Evolutionary conservation across 2,888 invertebrate genomes (phyloP).

Genomic region (Megamerina dolium): DNA sequence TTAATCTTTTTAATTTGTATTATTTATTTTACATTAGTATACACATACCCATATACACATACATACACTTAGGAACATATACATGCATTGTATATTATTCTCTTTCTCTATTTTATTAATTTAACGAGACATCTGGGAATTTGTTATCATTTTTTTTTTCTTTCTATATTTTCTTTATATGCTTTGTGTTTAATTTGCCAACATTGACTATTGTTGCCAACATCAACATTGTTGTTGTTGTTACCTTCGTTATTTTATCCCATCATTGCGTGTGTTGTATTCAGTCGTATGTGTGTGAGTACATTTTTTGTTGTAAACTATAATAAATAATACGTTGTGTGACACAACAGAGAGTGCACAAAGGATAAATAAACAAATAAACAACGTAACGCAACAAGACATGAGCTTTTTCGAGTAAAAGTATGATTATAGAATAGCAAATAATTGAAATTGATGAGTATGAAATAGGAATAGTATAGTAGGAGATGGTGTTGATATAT

Average conservation of each 20-base stretch:
- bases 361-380: slow-evolving; percentile 24
- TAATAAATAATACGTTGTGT: slow-evolving; percentile 34
- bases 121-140: slow-evolving; percentile 37
- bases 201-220: background rate
- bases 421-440: too few relatives aligned
- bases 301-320: slow-evolving; percentile 26
- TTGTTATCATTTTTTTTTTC: slow-evolving; percentile 30
- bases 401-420: too few relatives aligned
- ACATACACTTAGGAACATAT: background rate
- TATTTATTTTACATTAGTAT: too few relatives aligned
- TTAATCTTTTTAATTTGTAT: too few relatives aligned
- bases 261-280: slow-evolving; percentile 11
- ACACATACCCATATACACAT: background rate
- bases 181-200: background rate
- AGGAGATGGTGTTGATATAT: too few relatives aligned
- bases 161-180: slow-evolving; percentile 13
- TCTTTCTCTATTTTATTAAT: slow-evolving; percentile 15
- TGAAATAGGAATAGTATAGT: too few relatives aligned
- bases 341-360: slow-evolving; percentile 7
- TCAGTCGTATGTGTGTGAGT: too few relatives aligned
- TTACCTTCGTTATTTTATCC: slow-evolving; percentile 20
- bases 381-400: slow-evolving; percentile 7
- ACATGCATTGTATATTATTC: background rate
- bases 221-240: slow-evolving; percentile 19
- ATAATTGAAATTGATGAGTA: too few relatives aligned